Evolutionary conservation across 37 sponge, comb jelly and placozoan genomes (phyloP).

Genomic region (Aplysina aerophoba): DNA sequence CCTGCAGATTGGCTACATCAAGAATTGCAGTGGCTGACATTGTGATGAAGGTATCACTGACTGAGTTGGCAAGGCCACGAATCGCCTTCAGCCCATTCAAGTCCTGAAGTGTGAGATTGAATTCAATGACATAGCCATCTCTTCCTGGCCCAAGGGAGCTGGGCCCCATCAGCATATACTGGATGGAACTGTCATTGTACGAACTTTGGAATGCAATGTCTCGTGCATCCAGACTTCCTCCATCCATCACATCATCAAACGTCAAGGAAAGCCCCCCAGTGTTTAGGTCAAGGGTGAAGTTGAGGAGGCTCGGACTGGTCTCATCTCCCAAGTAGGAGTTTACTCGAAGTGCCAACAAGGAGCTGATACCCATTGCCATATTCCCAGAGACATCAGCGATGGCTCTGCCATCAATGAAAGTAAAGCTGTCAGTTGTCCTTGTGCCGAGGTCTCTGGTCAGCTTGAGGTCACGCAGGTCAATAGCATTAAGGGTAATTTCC

Average conservation of each 20-base stretch:
- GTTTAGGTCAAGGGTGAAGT: constrained; percentile 76
- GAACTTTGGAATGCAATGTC: constrained; percentile 47
- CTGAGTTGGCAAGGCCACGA: constrained; percentile 49
- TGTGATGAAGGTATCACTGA: constrained; percentile 57
- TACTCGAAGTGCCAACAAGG: constrained; percentile 38
- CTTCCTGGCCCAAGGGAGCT: constrained; percentile 22
- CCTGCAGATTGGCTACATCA: constrained; percentile 79
- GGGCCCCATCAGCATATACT: constrained; percentile 66
- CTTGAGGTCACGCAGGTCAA: constrained; percentile 63
- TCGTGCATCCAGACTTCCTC: constrained; percentile 30
- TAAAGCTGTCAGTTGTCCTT: constrained; percentile 48
- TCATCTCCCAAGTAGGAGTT: constrained; percentile 54
- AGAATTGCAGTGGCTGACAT: constrained; percentile 72
- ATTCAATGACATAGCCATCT: constrained; percentile 81
- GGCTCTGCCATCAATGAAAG: constrained; percentile 65
- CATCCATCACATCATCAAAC: constrained; percentile 84
- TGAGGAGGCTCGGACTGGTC: constrained; percentile 59
- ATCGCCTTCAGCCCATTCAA: constrained; percentile 79
- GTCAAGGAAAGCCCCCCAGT: constrained; percentile 63
- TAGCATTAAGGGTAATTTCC: constrained; percentile 53
- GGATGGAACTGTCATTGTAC: background rate
- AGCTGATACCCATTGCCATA: constrained; percentile 33
- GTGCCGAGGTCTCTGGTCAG: constrained; percentile 72
- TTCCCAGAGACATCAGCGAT: constrained; percentile 78
- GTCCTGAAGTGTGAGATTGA: constrained; percentile 63